Percentiles rank a stretch among this genome's conserved stretches.
These are phyloP conservation scores for Pelvicachromis taeniatus DNA, from an alignment of 2,113 vertebrate species.

Conservation along the genomic window DNA sequence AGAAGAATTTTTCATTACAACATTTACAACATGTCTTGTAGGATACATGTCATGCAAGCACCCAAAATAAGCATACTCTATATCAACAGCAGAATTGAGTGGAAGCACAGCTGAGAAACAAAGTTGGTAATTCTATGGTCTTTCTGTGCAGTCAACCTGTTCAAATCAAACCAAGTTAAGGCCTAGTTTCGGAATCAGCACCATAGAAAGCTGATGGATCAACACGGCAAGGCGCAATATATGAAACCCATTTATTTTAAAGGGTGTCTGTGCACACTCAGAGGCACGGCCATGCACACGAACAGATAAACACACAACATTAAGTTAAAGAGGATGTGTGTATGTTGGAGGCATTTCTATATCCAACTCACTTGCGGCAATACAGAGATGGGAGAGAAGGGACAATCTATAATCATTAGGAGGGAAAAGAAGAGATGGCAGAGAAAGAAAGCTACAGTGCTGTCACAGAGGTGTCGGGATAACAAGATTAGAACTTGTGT, in stretches of 20 bases:
- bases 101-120: background rate
- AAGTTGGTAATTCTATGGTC: background rate
- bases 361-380: conserved; percentile 41
- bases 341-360: conserved; percentile 37
- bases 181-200: conserved; percentile 36
- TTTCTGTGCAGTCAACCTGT: conserved; percentile 28
- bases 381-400: conserved; percentile 37
- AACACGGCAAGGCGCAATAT: conserved; percentile 42
- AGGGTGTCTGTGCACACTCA: conserved; percentile 20
- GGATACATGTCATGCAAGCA: background rate
- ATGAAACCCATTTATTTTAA: conserved; percentile 72
- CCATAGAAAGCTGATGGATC: conserved; percentile 60
- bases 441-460: conserved; percentile 46
- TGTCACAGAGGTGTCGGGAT: conserved; percentile 65
- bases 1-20: background rate
- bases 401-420: conserved; percentile 75
- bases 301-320: conserved; percentile 13
- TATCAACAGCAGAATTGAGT: background rate
- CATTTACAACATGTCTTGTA: background rate
- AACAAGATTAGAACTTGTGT: conserved; percentile 72
- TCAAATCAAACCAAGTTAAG: conserved; percentile 33
- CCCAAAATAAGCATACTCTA: background rate
- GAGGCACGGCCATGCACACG: background rate
- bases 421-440: conserved; percentile 51
- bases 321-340: conserved; percentile 22